These are phyloP conservation scores for Dicrostonyx torquatus DNA, from an alignment of 2,797 vertebrate genomes.

Conservation along the genomic window DNA sequence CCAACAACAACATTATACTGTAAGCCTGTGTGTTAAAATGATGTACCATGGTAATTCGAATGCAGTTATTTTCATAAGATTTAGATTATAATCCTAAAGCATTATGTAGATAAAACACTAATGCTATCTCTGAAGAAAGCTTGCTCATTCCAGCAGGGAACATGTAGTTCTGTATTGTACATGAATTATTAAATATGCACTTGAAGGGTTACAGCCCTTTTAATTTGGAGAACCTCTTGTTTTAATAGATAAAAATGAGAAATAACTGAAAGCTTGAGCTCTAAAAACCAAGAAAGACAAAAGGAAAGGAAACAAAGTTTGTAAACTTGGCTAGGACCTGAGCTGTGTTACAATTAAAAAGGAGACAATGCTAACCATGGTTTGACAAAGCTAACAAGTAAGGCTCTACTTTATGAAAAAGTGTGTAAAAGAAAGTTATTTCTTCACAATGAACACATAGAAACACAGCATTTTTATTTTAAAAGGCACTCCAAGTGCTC, in stretches of 20 bases:
- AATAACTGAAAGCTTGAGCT: conserved; percentile 23
- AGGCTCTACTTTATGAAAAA: background rate
- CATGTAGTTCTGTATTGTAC: conserved; percentile 33
- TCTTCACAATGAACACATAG: conserved; percentile 12
- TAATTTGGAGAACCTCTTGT: conserved; percentile 66
- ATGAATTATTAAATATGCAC: conserved; percentile 79
- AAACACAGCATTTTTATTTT: conserved; percentile 21
- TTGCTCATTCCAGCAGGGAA: conserved; percentile 67
- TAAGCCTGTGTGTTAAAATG: conserved; percentile 66
- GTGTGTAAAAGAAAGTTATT: background rate
- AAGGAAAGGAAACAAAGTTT: conserved; percentile 39
- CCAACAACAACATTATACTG: conserved; percentile 50
- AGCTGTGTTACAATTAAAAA: background rate
- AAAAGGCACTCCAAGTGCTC: background rate
- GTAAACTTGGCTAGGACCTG: background rate
- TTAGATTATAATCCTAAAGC: conserved; percentile 73
- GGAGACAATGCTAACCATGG: background rate
- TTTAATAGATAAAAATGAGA: conserved; percentile 71
- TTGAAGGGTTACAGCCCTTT: conserved; percentile 70
- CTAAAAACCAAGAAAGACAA: conserved; percentile 26
- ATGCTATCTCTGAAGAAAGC: conserved; percentile 67
- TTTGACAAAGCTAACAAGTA: conserved; percentile 63
- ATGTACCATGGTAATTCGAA: conserved; percentile 62
- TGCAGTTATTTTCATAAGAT: conserved; percentile 66
- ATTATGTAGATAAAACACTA: conserved; percentile 63